Base-by-base conservation (phyloP, 2,797 vertebrate species). In the Erethizon dorsatum region DNA sequence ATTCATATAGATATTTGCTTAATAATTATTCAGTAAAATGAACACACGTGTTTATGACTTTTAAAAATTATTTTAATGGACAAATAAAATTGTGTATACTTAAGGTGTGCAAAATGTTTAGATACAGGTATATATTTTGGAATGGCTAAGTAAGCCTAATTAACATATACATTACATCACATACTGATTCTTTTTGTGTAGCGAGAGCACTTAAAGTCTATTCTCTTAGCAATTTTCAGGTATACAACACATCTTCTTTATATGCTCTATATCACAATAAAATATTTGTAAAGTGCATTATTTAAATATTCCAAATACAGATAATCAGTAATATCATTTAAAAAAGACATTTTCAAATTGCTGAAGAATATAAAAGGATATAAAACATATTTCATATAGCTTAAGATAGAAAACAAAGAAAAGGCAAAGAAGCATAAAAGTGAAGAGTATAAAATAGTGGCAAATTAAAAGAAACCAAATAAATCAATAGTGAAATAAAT, bases 401-500 rank as follows among this genome's bases (percentile, higher is more conserved):
- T 83, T 84, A 85, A 90, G 63, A 95, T 0, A 93, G 77, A 90
- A 93, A 96, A 96, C 56, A 95, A 95, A 95, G 77, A 88, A 80
- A 88, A 94, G 41, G 28, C 18, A 92, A 83, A 90, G 88, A 86
- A 95, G 67, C 47, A 71, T 90, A 78, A 92, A 97, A 96, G 83
- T 85, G 52, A 37, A 61, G 91, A 93, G 56, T 31, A 94, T 91
- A 91, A 96, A 97, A 80, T 78, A 94, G 45, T 79, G 50, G 83
- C 69, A 97, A 96, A 83, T 88, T 65, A 65, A 65, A 61, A 65
- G 94, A 97, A 96, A 90, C 18, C 82, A 96, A 80, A 95, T 88
- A 67, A 98, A 97, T 96, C 83, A 97, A 96, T 97, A 80, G 80
- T 67, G 75, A 96, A 88, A 95, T 91, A 97, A 96, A 94, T 96